Evolutionary conservation across 2,113 vertebrate species (phyloP).

Genomic region (Agelaius phoeniceus): DNA sequence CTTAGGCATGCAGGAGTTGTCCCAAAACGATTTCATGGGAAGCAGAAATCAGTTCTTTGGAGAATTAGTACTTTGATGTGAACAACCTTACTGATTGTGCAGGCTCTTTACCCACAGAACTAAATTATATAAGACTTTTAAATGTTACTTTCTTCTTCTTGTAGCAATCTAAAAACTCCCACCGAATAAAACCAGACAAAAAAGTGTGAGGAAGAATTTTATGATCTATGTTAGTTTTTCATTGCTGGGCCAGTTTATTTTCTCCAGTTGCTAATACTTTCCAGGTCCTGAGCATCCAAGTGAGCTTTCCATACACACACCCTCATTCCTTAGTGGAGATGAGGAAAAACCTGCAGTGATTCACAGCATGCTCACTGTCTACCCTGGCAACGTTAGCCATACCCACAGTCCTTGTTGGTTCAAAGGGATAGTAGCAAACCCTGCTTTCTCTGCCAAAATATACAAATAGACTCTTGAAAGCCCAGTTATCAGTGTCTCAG

Average conservation of each 20-base stretch:
- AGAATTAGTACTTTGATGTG: background rate
- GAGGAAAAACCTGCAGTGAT: slow-evolving; percentile 12
- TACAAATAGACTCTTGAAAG: background rate
- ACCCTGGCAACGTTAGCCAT: background rate
- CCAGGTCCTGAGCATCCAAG: background rate
- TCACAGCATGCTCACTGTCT: background rate
- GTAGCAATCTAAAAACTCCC: background rate
- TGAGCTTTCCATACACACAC: background rate
- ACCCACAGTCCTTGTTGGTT: background rate
- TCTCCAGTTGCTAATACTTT: slow-evolving; percentile 24
- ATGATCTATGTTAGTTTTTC: background rate
- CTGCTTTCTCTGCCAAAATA: background rate
- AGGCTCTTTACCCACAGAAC: background rate
- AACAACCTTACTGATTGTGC: background rate
- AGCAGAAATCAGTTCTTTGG: background rate
- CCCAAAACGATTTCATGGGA: background rate
- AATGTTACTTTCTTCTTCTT: background rate
- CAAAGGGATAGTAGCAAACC: background rate
- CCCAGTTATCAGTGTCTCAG: background rate
- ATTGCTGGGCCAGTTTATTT: background rate
- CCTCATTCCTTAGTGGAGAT: background rate
- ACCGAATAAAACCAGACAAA: background rate
- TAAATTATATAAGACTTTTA: background rate
- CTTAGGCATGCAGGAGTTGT: background rate
- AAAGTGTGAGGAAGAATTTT: background rate